These are phyloP conservation scores for Aquatica leii DNA, from an alignment of 2,888 invertebrate genomes.

Conservation along the genomic window DNA sequence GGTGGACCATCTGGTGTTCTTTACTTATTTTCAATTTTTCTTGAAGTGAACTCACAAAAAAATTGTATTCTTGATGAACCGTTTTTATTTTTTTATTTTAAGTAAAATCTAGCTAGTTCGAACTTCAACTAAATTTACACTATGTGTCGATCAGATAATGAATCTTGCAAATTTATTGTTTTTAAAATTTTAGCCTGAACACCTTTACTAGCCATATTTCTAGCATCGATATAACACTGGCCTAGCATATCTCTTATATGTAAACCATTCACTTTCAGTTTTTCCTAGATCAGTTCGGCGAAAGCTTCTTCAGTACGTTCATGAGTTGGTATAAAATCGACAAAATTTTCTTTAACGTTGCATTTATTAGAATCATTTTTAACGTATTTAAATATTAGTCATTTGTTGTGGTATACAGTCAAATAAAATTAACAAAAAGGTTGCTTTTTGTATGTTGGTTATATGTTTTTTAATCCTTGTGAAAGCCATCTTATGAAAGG, in stretches of 20 bases:
- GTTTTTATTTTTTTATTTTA: too few species aligned
- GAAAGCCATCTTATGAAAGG: neutral
- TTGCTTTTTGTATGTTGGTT: neutral
- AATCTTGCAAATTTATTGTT: neutral
- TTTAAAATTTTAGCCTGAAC: neutral
- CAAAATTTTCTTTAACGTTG: neutral
- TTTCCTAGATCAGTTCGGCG: neutral
- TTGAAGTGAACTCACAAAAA: neutral
- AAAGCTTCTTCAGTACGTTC: neutral
- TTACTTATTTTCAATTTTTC: neutral
- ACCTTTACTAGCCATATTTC: neutral
- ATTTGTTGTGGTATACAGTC: neutral
- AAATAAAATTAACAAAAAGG: neutral
- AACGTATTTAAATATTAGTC: neutral
- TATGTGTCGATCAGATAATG: neutral
- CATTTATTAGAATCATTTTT: neutral
- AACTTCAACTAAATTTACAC: neutral
- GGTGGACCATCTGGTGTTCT: neutral
- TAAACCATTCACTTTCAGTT: neutral
- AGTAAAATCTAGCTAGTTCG: too few species aligned
- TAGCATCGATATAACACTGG: neutral
- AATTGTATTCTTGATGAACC: too few species aligned
- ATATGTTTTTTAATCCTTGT: neutral
- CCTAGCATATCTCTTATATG: neutral
- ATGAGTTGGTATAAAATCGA: neutral